Evolutionary conservation across 2,113 vertebrate genomes (phyloP).

Genomic region (Tylochromis polylepis): DNA sequence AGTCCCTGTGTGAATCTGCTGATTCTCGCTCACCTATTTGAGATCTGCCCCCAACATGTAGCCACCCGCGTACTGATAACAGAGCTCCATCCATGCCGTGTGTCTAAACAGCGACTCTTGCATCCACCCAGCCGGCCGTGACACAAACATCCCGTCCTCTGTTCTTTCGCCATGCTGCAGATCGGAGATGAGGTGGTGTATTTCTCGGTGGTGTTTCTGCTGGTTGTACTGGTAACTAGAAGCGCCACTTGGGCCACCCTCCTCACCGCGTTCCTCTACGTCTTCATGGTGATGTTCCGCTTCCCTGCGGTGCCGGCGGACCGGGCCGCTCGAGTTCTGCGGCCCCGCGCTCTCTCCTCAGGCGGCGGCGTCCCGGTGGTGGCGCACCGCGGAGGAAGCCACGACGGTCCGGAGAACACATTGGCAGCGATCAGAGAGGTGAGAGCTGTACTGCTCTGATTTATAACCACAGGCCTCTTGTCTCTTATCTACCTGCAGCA

Average conservation of each 20-base stretch:
- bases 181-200: slow-evolving; percentile 68
- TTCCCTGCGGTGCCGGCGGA: slow-evolving; percentile 75
- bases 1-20: not conserved
- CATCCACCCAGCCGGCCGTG: not conserved
- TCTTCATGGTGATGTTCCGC: slow-evolving; percentile 77
- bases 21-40: not conserved
- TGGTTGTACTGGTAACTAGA: slow-evolving; percentile 71
- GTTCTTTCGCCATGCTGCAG: slow-evolving; percentile 65
- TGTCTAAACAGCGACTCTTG: not conserved
- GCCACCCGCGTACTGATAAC: not conserved
- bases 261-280: slow-evolving; percentile 76
- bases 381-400: slow-evolving; percentile 84
- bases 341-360: slow-evolving; percentile 51
- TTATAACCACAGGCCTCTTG: not conserved
- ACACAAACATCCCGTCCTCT: not conserved
- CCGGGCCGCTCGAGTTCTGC: slow-evolving; percentile 77
- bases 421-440: slow-evolving; percentile 86
- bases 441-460: not conserved
- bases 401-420: slow-evolving; percentile 94
- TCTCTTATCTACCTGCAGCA: not conserved
- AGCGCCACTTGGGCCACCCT: slow-evolving; percentile 74
- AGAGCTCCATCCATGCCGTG: not conserved
- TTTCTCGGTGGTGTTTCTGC: slow-evolving; percentile 72
- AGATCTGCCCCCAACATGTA: slow-evolving; percentile 8
- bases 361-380: slow-evolving; percentile 67